Conservation (phyloP, 2,113 vertebrate genomes). For the Nyctibius bracteatus region DNA sequence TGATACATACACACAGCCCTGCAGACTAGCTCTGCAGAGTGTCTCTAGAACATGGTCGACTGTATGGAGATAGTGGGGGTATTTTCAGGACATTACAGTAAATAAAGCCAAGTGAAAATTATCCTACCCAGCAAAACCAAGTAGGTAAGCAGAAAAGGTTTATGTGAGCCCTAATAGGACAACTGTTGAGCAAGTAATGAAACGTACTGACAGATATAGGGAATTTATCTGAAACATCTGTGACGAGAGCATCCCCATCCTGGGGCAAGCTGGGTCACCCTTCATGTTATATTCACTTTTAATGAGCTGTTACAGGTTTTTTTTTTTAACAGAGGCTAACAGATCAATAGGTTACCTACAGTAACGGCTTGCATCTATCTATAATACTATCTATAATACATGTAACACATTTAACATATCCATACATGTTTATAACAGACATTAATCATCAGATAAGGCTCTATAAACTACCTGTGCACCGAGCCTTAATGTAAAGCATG, state of each 20-base stretch:
- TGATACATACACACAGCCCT: neutral
- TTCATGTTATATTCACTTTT: neutral
- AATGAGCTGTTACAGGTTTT: neutral
- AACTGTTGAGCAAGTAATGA: neutral
- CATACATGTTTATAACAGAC: neutral
- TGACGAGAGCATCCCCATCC: neutral
- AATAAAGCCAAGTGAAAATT: neutral
- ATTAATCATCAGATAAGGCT: neutral
- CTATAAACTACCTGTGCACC: neutral
- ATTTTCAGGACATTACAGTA: neutral
- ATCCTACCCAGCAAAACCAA: neutral
- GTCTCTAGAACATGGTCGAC: neutral
- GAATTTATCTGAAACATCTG: neutral
- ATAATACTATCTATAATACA: neutral
- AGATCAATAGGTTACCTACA: neutral
- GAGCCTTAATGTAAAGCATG: neutral
- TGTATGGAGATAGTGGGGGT: rapidly evolving
- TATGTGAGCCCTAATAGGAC: neutral
- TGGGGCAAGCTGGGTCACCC: neutral
- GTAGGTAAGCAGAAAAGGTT: neutral
- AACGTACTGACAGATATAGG: neutral
- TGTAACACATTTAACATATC: neutral
- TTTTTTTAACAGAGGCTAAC: neutral
- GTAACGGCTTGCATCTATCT: neutral
- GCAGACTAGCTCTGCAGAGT: neutral